Evolutionary conservation across 2,113 vertebrate species (phyloP).

Genomic region (Rhinichthys klamathensis): DNA sequence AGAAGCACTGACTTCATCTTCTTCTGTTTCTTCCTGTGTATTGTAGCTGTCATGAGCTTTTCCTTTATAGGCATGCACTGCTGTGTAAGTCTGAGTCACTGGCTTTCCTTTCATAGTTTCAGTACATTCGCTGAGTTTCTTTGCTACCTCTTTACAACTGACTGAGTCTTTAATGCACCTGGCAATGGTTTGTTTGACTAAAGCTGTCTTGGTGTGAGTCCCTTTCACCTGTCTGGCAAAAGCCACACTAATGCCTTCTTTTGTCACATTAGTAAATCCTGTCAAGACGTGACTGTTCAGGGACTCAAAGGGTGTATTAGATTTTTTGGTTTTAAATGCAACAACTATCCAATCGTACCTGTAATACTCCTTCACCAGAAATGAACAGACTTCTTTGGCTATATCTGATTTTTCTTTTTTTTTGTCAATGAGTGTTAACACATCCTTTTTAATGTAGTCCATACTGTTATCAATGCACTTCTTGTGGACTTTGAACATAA

Average conservation of each 20-base stretch:
- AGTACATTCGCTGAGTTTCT: neutral
- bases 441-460: neutral
- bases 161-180: neutral
- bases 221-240: neutral
- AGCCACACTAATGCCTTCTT: neutral
- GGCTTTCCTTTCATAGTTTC: neutral
- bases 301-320: accelerated
- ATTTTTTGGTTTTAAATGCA: neutral
- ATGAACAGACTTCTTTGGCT: neutral
- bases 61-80: neutral
- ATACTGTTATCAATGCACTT: neutral
- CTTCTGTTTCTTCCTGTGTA: neutral
- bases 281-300: neutral
- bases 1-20: neutral
- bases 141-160: neutral
- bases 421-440: neutral
- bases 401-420: neutral
- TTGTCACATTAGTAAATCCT: neutral
- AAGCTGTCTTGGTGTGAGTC: neutral
- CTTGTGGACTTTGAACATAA: neutral
- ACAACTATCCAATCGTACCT: neutral
- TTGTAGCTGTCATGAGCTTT: neutral
- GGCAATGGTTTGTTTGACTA: neutral
- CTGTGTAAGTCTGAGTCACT: neutral
- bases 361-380: neutral